phyloP scores from a whole-genome alignment of 2,888 invertebrate genomes.

The Tromatobia lineatoria region DNA sequence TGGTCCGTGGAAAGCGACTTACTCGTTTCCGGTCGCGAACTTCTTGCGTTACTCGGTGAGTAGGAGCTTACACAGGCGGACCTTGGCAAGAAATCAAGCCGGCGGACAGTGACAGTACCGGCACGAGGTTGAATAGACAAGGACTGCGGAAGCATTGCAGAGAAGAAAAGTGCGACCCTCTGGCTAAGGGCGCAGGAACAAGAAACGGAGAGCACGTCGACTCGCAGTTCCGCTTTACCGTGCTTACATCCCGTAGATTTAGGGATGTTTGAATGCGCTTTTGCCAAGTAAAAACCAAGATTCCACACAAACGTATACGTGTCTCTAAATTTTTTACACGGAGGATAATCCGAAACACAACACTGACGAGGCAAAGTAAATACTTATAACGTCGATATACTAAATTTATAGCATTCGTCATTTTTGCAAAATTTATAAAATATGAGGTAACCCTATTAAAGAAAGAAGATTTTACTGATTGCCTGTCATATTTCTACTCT shows the following conservation, averaged over 20 bases:
- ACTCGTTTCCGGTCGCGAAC: constrained; percentile 72
- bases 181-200: constrained; percentile 49
- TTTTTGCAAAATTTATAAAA: too few species aligned
- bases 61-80: constrained; percentile 50
- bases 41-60: constrained; percentile 71
- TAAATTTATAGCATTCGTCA: too few species aligned
- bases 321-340: not conserved
- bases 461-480: too few species aligned
- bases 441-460: too few species aligned
- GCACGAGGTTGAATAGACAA: constrained; percentile 15
- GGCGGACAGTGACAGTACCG: constrained; percentile 74
- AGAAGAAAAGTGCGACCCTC: constrained; percentile 53
- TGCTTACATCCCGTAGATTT: constrained; percentile 14
- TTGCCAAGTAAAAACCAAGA: constrained; percentile 15
- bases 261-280: constrained; percentile 47
- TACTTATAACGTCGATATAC: too few species aligned
- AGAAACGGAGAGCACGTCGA: constrained; percentile 45
- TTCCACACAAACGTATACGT: not conserved
- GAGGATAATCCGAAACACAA: not conserved
- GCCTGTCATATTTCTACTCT: too few species aligned
- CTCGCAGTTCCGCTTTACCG: constrained; percentile 25
- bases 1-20: constrained; percentile 63
- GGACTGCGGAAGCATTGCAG: constrained; percentile 31
- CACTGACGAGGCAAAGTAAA: not conserved
- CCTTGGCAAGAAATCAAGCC: constrained; percentile 79